Conservation (phyloP, 2,797 vertebrate genomes). For the Danio aesculapii region DNA sequence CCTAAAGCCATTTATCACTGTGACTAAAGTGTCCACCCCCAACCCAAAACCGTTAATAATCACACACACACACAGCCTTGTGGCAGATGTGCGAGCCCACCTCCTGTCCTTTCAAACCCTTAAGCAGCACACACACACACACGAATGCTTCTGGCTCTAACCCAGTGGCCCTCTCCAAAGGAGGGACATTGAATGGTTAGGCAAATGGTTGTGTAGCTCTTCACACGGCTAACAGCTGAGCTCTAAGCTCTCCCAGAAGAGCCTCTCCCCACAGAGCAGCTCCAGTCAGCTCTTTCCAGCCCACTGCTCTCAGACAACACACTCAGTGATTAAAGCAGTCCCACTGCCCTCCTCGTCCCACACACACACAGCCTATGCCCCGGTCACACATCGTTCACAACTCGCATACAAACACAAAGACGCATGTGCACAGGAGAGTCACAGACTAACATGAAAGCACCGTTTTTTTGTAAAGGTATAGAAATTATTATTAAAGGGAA, state of each 20-base stretch:
- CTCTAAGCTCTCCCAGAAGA: constrained; percentile 82
- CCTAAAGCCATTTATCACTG: constrained; percentile 48
- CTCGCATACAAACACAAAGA: constrained; percentile 5
- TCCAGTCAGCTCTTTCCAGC: constrained; percentile 45
- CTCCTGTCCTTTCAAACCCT: constrained; percentile 49
- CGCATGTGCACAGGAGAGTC: constrained; percentile 1
- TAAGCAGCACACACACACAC: constrained; percentile 37
- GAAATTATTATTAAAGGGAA: no score
- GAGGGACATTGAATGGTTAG: constrained; percentile 49
- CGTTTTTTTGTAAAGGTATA: no score
- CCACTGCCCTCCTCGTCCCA: constrained; percentile 36
- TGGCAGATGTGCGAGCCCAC: constrained; percentile 54
- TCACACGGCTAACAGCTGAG: constrained; percentile 79
- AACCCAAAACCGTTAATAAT: constrained; percentile 43
- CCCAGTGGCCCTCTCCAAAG: constrained; percentile 52
- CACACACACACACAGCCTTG: constrained; percentile 36
- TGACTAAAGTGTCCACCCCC: constrained; percentile 52
- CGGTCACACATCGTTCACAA: background rate
- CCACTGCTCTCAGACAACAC: constrained; percentile 51
- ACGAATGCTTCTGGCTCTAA: constrained; percentile 30
- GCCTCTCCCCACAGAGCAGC: constrained; percentile 66
- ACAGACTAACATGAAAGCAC: background rate
- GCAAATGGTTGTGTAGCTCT: constrained; percentile 56
- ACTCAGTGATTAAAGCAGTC: constrained; percentile 51
- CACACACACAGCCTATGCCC: constrained; percentile 39